These are phyloP conservation scores for Anguilla anguilla DNA, from an alignment of 2,797 vertebrate genomes.

Conservation along the genomic window DNA sequence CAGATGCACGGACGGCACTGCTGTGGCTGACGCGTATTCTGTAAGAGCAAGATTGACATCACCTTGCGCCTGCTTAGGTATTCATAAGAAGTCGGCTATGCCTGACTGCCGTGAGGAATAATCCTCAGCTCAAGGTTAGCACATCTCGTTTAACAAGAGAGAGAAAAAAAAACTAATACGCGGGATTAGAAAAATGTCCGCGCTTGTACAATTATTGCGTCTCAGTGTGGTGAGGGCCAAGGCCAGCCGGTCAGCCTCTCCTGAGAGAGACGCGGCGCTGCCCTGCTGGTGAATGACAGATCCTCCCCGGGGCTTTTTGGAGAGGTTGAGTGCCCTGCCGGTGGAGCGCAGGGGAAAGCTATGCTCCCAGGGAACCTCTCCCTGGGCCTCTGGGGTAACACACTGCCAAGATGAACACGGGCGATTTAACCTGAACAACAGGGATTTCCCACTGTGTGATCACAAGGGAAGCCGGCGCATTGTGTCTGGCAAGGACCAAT, in stretches of 20 bases:
- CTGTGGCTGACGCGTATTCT: background rate
- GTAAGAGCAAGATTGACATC: slow-evolving; percentile 22
- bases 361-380: background rate
- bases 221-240: slow-evolving; percentile 39
- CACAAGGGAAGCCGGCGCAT: background rate
- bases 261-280: background rate
- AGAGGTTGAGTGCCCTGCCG: background rate
- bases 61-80: slow-evolving; percentile 41
- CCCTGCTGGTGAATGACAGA: background rate
- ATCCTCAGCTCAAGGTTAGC: slow-evolving; percentile 50
- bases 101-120: slow-evolving; percentile 29
- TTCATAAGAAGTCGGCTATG: slow-evolving; percentile 42
- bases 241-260: background rate
- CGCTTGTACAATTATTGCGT: slow-evolving; percentile 19
- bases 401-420: background rate
- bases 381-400: background rate
- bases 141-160: background rate
- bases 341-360: background rate
- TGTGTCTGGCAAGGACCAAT: background rate
- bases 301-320: background rate
- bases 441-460: background rate
- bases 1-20: background rate
- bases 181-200: slow-evolving; percentile 5
- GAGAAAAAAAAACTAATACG: background rate
- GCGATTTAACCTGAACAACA: slow-evolving; percentile 11